phyloP scores from a whole-genome alignment of 2,113 vertebrate species.

The Dryoscopus gambensis region DNA sequence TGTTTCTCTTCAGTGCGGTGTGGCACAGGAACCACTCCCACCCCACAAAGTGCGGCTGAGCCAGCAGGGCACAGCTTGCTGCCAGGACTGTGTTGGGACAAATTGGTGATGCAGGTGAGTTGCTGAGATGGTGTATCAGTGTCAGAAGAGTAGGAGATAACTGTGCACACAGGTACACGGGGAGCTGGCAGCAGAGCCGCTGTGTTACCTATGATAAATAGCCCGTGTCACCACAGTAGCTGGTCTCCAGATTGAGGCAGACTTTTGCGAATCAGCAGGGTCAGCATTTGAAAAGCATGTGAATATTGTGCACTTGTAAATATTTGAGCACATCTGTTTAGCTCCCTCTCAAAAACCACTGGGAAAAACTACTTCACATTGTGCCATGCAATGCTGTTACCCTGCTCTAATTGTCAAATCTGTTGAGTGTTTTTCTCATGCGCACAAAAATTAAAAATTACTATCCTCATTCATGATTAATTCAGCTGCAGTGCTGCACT shows the following conservation, averaged over 20 bases:
- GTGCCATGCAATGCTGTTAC: constrained; percentile 64
- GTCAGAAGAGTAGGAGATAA: neutral
- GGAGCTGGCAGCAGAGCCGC: neutral
- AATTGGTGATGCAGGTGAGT: neutral
- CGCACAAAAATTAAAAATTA: constrained; percentile 74
- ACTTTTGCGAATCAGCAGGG: constrained; percentile 65
- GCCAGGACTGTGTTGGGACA: neutral
- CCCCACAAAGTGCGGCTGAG: neutral
- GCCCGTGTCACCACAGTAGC: constrained; percentile 8
- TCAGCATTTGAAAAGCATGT: constrained; percentile 69
- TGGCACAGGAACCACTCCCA: neutral
- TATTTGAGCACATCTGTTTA: constrained; percentile 77
- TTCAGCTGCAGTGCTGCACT: constrained; percentile 68
- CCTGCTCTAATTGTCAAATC: constrained; percentile 73
- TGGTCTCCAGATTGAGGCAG: constrained; percentile 63
- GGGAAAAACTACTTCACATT: constrained; percentile 66
- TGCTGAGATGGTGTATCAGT: neutral
- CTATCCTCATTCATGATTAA: constrained; percentile 75
- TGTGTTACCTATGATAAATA: constrained; percentile 52
- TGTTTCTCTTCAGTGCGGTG: neutral
- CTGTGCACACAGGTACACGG: neutral
- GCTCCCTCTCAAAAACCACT: constrained; percentile 63
- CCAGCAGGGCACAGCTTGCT: neutral
- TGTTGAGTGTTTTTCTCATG: constrained; percentile 71
- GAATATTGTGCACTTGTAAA: constrained; percentile 78